Evolutionary conservation across 1,140 invertebrate genomes (phyloP), one percentile per base, ranked within the genome.

Genomic region (Meteorus sp.): DNA sequence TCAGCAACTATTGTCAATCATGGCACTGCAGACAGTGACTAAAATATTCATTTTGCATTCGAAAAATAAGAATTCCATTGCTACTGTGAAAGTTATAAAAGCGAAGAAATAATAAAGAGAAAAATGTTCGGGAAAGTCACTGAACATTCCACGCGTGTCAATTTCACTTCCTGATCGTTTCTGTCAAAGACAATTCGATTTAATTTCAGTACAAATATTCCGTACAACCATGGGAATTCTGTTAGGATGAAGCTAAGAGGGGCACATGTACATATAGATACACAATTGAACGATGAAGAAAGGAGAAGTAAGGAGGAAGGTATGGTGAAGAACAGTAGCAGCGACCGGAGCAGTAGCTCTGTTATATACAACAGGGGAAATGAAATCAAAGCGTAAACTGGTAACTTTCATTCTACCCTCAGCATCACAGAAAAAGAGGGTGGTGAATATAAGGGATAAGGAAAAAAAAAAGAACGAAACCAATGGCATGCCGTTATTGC

Each of bases 401-500:
- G 70, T 67, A 75, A 76, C 69, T 77, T 75, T 74, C 52, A 45
- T 56, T 55, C 54, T 44, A 51, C 48, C 52, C 53, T 22, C 27
- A n/a, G 33, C 25, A 61, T 51, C 60, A 65, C n/a, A n/a, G n/a
- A n/a, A n/a, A n/a, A n/a, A n/a, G n/a, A n/a, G n/a, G n/a, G n/a
- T n/a, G n/a, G n/a, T n/a, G n/a, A n/a, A n/a, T n/a, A 60, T 65
- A 66, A 33, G 43, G 44, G 55, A 58, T 27, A 35, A 22, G 60
- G 31, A 39, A 51, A 20, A 33, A 54, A 44, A 56, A 41, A 37
- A 52, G 52, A 27, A 39, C 20, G 48, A 59, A 62, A 53, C 72
- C 70, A 69, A 73, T 73, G 75, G 75, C 67, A 76, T 77, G 74
- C 69, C 73, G 67, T 76, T 76, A 76, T 76, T 52, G 73, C 72